phyloP scores from a whole-genome alignment of 2,113 vertebrate genomes.

The Rhizomys pruinosus region DNA sequence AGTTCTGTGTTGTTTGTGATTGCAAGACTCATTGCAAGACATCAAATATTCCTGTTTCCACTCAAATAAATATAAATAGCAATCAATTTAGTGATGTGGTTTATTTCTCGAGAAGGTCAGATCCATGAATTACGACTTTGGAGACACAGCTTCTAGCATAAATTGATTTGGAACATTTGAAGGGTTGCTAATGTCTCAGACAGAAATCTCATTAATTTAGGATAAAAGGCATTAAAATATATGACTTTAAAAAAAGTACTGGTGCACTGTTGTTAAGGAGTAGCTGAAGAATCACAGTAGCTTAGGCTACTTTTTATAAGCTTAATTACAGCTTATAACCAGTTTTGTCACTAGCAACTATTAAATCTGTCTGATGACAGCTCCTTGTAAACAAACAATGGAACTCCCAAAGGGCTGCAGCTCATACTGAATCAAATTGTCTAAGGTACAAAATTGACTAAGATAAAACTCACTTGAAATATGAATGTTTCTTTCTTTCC shows the following conservation, averaged over 20 bases:
- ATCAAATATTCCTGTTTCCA: conserved; percentile 16
- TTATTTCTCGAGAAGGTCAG: conserved; percentile 49
- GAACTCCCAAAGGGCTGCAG: background rate
- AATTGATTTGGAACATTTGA: conserved; percentile 46
- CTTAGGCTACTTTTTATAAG: conserved; percentile 49
- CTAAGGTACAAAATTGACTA: background rate
- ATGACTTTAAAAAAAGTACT: conserved; percentile 45
- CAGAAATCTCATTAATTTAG: conserved; percentile 63
- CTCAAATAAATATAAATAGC: conserved; percentile 44
- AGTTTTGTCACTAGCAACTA: conserved; percentile 21
- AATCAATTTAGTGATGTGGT: conserved; percentile 51
- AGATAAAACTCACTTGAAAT: conserved; percentile 25
- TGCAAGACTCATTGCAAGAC: background rate
- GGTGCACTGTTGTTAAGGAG: background rate
- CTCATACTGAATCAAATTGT: conserved; percentile 31
- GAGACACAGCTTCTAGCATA: background rate
- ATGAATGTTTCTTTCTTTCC: background rate
- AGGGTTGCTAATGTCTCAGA: conserved; percentile 25
- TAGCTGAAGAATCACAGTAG: conserved; percentile 42
- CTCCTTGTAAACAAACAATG: conserved; percentile 6
- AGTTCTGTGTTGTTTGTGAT: background rate
- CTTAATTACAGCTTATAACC: conserved; percentile 54
- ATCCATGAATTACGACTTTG: conserved; percentile 50
- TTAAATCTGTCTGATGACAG: conserved; percentile 5
- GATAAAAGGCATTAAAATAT: conserved; percentile 43